phyloP scores from a whole-genome alignment of 1,140 invertebrate genomes.

The Plutomurus gul region DNA sequence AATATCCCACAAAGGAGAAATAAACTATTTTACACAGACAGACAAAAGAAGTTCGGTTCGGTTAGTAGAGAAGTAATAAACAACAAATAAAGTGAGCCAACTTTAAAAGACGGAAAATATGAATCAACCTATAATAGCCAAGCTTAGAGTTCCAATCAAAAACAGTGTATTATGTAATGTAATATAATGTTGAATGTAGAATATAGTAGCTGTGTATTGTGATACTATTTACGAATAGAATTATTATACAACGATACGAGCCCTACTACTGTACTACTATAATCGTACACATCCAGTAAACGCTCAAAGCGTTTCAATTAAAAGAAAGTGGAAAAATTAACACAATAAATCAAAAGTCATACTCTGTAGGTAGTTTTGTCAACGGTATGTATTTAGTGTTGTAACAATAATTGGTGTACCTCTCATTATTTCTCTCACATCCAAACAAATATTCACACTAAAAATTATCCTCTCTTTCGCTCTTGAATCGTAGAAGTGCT shows the following conservation, averaged over 20 bases:
- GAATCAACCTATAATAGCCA: not conserved
- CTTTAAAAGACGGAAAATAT: slow-evolving; percentile 4
- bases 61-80: too few species aligned
- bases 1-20: too few species aligned
- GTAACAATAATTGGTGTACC: slow-evolving; percentile 36
- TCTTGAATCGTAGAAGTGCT: slow-evolving; percentile 38
- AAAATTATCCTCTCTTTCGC: slow-evolving; percentile 43
- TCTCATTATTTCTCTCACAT: slow-evolving; percentile 34
- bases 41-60: too few species aligned
- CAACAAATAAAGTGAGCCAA: not conserved
- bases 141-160: slow-evolving; percentile 10
- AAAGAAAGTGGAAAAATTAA: slow-evolving; percentile 35
- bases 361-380: slow-evolving; percentile 33
- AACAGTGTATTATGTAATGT: slow-evolving; percentile 16
- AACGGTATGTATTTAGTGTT: slow-evolving; percentile 33
- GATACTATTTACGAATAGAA: slow-evolving; percentile 19
- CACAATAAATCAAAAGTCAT: slow-evolving; percentile 33
- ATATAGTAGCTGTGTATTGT: slow-evolving; percentile 29
- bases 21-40: too few species aligned
- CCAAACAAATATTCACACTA: slow-evolving; percentile 40
- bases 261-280: slow-evolving; percentile 28
- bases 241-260: slow-evolving; percentile 29
- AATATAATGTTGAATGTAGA: slow-evolving; percentile 11
- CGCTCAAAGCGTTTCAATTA: slow-evolving; percentile 17
- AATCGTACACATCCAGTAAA: slow-evolving; percentile 21